Evolutionary conservation across 2,113 vertebrate genomes (phyloP), one percentile per base, ranked within the genome.

Genomic region (Leptobrachium ailaonicum): DNA sequence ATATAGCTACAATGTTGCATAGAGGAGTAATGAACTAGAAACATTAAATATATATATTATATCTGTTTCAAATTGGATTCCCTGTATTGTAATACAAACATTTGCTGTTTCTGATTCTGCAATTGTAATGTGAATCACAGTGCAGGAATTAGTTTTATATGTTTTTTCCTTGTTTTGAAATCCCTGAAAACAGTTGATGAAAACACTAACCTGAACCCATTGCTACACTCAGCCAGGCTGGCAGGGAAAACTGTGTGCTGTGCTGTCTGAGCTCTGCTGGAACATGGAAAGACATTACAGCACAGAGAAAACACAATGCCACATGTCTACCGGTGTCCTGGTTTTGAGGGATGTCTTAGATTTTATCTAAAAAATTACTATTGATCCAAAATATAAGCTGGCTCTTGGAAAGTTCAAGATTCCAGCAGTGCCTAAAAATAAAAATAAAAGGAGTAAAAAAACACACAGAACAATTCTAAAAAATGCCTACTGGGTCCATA

Each of bases 321-420:
- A 72, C 78, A 56, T 73, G 56, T 63, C 78, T 67, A 74, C 71
- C 63, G 73, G 47, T 73, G 5, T 67, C 78, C 78, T 68, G 63
- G 74, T 66, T 67, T 64, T 72, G 43, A 40, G 63, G 78, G 78
- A 80, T 73, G 78, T 73, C 78, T 80, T 73, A 80, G 78, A 80
- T 74, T 73, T 80, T 0, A 73, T 73, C 74, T 71, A 67, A 67
- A 80, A 80, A 80, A 80, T 80, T 54, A 80, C 78, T 80, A 80
- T 80, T 80, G 78, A 80, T 80, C 78, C 71, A 74, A 68, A 80
- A 73, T 80, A 73, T 67, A 71, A 73, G 71, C 78, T 68, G 47
- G 67, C 78, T 80, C 78, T 74, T 73, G 43, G 41, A 80, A 73
- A 67, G 71, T 74, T 80, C 63, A 74, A 73, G 71, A 80, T 73